Evolutionary conservation across 2,888 invertebrate species (phyloP), one percentile per base, ranked within the genome.

Genomic region (Fragum sueziense): DNA sequence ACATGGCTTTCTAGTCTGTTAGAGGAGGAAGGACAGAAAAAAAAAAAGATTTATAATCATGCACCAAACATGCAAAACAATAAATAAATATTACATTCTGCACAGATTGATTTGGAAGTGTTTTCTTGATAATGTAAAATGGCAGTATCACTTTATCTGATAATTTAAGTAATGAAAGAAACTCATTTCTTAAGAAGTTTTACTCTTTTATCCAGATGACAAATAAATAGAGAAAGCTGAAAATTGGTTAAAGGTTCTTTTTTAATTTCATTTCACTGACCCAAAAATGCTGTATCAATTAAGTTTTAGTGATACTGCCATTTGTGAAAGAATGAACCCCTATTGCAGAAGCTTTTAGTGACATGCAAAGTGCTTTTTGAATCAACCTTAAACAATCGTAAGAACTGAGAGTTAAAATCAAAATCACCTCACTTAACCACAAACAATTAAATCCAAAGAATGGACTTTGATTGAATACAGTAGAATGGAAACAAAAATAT

Each of bases 1-100:
- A 79, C 90, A 91, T 74, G 85, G 84, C 71, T 88, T 87, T 51
- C 89, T 84, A 57, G 80, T 87, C 82, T 87, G 86, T 82, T 83
- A 85, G 82, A 80, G 80, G 81, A 86, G 80, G 79, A 84, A 82
- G 84, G 84, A 84, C 76, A 80, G 68, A 61, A 69, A 29, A 70
- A 70, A 61, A 69, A 29, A 70, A 61, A 69, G 17, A 25, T 52
- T 57, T 59, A 59, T 61, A 65, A 57, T 33, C 71, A 75, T 75
- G 74, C 74, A 67, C 54, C 34, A 27, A 59, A 54, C 69, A 59
- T 69, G 74, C 68, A 57, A 68, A 68, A 65, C 25, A 22, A 37
- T 41, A 41, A 65, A 62, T n/a, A 62, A 62, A 62, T 33, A 62
- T n/a, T 34, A 22, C 25, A 62, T 62, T 65, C 65, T 65, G 65